Conservation (phyloP, 2,113 vertebrate genomes). For the Phaethornis superciliosus region DNA sequence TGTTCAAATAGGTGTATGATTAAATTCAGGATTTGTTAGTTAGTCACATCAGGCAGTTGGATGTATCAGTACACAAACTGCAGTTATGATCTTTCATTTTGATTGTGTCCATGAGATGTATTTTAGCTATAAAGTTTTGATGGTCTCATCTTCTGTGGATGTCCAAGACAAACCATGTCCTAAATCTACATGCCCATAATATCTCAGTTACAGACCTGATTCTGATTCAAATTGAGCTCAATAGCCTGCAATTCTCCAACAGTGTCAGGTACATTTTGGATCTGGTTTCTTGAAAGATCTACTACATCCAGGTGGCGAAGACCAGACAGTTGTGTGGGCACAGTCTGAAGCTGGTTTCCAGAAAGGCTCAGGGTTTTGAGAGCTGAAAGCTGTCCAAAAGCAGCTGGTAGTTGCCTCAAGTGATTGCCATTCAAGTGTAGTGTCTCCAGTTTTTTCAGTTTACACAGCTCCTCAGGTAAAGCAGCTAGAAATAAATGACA, state of each 20-base stretch:
- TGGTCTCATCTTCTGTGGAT: background rate
- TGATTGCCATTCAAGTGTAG: constrained; percentile 89
- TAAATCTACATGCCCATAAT: background rate
- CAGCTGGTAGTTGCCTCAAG: constrained; percentile 82
- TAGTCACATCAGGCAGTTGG: background rate
- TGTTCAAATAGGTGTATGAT: background rate
- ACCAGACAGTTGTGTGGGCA: constrained; percentile 85
- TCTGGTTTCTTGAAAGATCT: constrained; percentile 93
- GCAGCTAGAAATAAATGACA: constrained; percentile 66
- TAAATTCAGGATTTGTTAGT: background rate
- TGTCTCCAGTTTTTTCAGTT: constrained; percentile 93
- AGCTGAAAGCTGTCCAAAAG: constrained; percentile 86
- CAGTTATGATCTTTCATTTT: background rate
- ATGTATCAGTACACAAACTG: background rate
- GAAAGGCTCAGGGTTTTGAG: constrained; percentile 90
- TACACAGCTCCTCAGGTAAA: constrained; percentile 89
- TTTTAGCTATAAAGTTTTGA: background rate
- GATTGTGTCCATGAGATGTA: background rate
- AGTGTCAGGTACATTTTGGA: constrained; percentile 84
- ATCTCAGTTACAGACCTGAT: constrained; percentile 83
- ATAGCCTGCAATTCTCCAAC: constrained; percentile 91
- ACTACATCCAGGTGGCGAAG: constrained; percentile 91
- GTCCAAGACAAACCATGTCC: background rate
- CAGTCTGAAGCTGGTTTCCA: constrained; percentile 86
- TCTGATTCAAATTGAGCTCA: constrained; percentile 98